Conservation (phyloP, 2,888 invertebrate genomes). For the Harmothoe impar region DNA sequence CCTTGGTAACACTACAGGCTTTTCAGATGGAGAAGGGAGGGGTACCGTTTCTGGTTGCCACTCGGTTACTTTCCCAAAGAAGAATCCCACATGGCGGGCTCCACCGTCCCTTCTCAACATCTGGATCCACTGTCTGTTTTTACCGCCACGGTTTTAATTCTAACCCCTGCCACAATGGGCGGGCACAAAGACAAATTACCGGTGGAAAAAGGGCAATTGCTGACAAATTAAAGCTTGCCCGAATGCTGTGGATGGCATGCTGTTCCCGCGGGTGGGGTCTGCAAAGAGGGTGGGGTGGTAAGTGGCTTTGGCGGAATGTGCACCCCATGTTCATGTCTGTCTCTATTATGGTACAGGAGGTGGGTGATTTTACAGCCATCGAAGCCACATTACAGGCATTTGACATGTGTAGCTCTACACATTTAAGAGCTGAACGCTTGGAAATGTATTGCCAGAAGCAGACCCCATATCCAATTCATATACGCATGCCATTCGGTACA, state of each 20-base stretch:
- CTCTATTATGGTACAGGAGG: no score
- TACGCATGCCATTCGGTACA: no score
- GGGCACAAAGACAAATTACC: background rate
- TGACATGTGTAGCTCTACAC: no score
- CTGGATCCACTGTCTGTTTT: conserved; percentile 5
- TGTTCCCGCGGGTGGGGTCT: background rate
- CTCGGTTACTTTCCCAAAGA: background rate
- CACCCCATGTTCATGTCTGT: no score
- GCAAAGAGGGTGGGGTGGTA: no score
- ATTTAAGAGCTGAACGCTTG: no score
- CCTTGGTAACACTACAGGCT: background rate
- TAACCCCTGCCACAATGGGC: background rate
- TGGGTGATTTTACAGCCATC: no score
- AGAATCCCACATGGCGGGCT: background rate
- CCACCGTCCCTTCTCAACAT: conserved; percentile 16
- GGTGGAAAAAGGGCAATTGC: background rate
- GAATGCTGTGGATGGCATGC: background rate
- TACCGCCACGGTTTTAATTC: background rate
- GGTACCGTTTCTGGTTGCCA: background rate
- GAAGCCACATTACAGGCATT: no score
- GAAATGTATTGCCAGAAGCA: no score
- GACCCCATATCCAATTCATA: no score
- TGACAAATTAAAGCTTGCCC: conserved; percentile 1
- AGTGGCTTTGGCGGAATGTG: no score
- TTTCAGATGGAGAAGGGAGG: background rate